phyloP scores from a whole-genome alignment of 2,113 vertebrate species.

The Lagopus leucura region DNA sequence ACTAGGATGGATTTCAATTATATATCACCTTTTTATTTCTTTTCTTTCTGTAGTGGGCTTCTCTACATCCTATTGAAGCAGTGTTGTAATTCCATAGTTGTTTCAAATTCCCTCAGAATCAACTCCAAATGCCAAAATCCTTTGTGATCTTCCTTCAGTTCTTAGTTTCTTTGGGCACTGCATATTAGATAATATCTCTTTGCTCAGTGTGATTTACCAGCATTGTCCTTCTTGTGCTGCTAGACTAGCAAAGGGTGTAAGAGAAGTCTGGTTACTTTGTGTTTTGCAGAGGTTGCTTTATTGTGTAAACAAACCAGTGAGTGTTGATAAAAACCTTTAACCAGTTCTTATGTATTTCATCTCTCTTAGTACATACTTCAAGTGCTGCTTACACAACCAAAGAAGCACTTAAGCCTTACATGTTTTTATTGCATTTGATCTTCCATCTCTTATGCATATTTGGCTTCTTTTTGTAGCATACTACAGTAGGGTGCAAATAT shows the following conservation, averaged over 20 bases:
- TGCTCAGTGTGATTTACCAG: not conserved
- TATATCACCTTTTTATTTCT: not conserved
- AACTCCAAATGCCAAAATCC: slow-evolving; percentile 11
- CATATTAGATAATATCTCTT: not conserved
- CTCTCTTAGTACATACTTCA: not conserved
- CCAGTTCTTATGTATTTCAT: not conserved
- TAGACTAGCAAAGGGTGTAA: not conserved
- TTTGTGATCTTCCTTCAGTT: slow-evolving; percentile 18
- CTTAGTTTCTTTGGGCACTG: not conserved
- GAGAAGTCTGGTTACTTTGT: not conserved
- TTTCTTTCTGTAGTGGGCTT: not conserved
- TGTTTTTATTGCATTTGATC: not conserved
- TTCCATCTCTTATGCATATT: not conserved
- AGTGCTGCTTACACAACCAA: not conserved
- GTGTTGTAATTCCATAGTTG: slow-evolving; percentile 10
- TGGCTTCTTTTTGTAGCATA: not conserved
- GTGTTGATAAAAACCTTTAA: not conserved
- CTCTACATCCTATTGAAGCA: not conserved
- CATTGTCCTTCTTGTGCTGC: not conserved
- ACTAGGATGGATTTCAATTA: slow-evolving; percentile 37
- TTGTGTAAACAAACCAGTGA: not conserved
- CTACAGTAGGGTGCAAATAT: not conserved
- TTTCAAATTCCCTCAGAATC: not conserved
- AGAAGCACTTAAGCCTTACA: not conserved
- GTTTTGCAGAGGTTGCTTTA: not conserved